phyloP scores from a whole-genome alignment of 2,797 vertebrate genomes.

The Channa striata region DNA sequence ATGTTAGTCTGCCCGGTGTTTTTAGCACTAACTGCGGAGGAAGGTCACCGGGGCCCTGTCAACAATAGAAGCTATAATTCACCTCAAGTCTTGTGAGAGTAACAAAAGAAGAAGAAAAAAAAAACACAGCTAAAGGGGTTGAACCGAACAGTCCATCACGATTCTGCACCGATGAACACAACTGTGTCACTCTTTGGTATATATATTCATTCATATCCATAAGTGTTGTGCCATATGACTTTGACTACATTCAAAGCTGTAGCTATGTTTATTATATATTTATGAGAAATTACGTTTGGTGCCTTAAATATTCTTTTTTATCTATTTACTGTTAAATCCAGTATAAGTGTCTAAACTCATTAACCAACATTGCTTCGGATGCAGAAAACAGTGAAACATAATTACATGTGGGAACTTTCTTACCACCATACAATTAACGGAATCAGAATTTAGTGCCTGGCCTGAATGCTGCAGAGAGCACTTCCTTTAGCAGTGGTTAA shows the following conservation, averaged over 20 bases:
- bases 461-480: slow-evolving; percentile 74
- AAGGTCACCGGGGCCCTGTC: slow-evolving; percentile 68
- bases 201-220: slow-evolving; percentile 19
- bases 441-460: slow-evolving; percentile 77
- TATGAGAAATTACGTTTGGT: neutral
- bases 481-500: slow-evolving; percentile 69
- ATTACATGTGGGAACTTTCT: slow-evolving; percentile 61
- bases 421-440: slow-evolving; percentile 79
- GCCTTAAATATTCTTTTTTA: slow-evolving; percentile 25
- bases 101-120: slow-evolving; percentile 63
- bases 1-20: slow-evolving; percentile 66
- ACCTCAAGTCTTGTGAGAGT: slow-evolving; percentile 56
- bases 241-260: neutral
- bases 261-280: slow-evolving; percentile 1
- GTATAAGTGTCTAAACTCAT: slow-evolving; percentile 55
- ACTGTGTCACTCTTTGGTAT: slow-evolving; percentile 22
- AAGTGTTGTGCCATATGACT: slow-evolving; percentile 12
- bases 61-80: slow-evolving; percentile 69
- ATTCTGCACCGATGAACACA: slow-evolving; percentile 15
- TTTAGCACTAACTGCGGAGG: slow-evolving; percentile 54
- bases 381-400: slow-evolving; percentile 59
- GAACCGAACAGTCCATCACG: slow-evolving; percentile 23
- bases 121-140: slow-evolving; percentile 52
- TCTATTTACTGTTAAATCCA: slow-evolving; percentile 38
- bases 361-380: slow-evolving; percentile 48